Base-by-base conservation (phyloP, 1,140 invertebrate genomes). In the Aphelinus atriplicis region DNA sequence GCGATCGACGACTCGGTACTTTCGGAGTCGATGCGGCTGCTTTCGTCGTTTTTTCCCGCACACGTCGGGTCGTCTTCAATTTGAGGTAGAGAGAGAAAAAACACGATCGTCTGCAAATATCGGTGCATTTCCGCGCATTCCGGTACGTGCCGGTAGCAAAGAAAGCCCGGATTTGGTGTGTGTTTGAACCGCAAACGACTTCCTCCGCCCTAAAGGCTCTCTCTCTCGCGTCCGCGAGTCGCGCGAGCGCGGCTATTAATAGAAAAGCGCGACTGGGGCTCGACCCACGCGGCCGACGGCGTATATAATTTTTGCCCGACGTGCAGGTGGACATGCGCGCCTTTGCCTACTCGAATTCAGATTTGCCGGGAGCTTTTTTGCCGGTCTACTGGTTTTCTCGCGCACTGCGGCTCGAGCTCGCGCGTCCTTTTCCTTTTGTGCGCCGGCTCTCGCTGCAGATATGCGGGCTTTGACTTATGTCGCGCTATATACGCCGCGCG, bases 281-380 rank as follows among this genome's bases (percentile, higher is more conserved):
- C 51, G 26, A 46, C 2, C 71, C 47, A 60, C 67, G 56, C 67
- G 67, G 50, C 51, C 26, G 10, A 42, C 47, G 5, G 58, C 7
- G 69, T 26, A 26, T 26, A 71, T 71, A 64, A 71, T 62, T 71
- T 64, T 42, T n/a, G 68, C 42, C 7, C 48, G 7, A 7, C n/a
- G 5, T 57, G 57, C 70, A 71, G 70, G 70, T 71, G 70, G 60
- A 71, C 26, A n/a, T 4, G 55, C 2, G 55, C 3, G 55, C 3
- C 2, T 48, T 64, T 71, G 61, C 60, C 70, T 26, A 71, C 51
- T 64, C 53, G 61, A 68, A 58, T 58, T 68, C 53, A 58, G 70
- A 71, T 64, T 71, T 71, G 42, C 60, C 50, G 60, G 48, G 63
- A 43, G n/a, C 56, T 61, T 71, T 26, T 71, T 63, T 55, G 50